Base-by-base conservation (phyloP, 2,797 vertebrate genomes). In the Phrynocephalus guinanensis region DNA sequence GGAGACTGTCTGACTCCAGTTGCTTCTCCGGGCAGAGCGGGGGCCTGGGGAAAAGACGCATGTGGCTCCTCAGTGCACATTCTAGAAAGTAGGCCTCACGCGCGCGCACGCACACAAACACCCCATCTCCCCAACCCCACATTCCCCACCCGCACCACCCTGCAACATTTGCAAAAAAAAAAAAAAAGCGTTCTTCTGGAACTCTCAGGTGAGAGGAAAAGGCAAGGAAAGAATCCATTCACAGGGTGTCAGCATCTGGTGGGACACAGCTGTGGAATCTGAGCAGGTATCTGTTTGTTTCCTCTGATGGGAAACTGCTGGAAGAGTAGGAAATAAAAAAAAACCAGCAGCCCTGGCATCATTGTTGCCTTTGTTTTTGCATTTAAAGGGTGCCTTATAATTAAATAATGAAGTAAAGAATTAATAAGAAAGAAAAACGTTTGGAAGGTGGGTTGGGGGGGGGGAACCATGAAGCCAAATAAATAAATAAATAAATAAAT, bases 1-100 rank as follows among this genome's bases (percentile, higher is more conserved):
- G 92, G 93, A 95, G 95, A 95, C 95, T 84, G 92, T 90, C 95
- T 95, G 95, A 88, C 94, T 92, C 92, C 91, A 68, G 90, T 88
- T 88, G 71, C 89, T 88, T 82, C 86, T 87, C 38, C 88, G 90
- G 44, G 0, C 82, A 38, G 77, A 94, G 87, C 60, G 79, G 44
- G 33, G 67, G 52, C 48, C 38, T 15, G 1, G 0, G 0, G 56
- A 60, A 5, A 33, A 13, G 72, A 89, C 80, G 82, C 33, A 52
- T 63, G 18, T 0, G 0, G 92, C 82, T 90, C 28, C 91, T 93
- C 93, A 94, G 93, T 89, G 73, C 52, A 90, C 70, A 48, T 63
- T 90, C 88, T 84, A 82, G 0, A 0, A 63, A 79, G 68, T 70
- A 89, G 87, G 67, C 9, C 7, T 30, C 13, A 5, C 10, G 38